Evolutionary conservation across 2,888 invertebrate genomes (phyloP).

Genomic region (Tinea pellionella): DNA sequence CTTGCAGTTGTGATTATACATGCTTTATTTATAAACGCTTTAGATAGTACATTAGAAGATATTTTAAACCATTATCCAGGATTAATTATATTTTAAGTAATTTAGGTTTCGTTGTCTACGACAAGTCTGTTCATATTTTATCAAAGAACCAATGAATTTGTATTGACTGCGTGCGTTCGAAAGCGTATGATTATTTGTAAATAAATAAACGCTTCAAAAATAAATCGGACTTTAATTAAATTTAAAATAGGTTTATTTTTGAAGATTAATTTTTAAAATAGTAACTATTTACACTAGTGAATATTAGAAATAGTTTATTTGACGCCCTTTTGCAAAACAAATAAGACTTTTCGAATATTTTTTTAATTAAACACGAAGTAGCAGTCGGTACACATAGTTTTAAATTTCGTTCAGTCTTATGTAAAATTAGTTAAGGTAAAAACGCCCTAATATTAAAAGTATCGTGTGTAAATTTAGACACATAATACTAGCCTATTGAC

Average conservation of each 20-base stretch:
- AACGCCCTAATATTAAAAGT: neutral
- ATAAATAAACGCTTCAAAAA: neutral
- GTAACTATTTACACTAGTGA: neutral
- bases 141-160: slow-evolving; percentile 45
- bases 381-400: neutral
- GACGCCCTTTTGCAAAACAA: neutral
- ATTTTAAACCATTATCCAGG: slow-evolving; percentile 23
- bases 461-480: neutral
- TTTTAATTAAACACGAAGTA: neutral
- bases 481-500: slow-evolving; percentile 59
- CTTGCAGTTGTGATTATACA: slow-evolving; percentile 64
- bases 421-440: neutral
- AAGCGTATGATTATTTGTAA: neutral
- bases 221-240: neutral
- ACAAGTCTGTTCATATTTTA: slow-evolving; percentile 41
- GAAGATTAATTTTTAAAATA: too few species aligned
- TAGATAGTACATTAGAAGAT: slow-evolving; percentile 56
- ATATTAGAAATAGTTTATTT: neutral
- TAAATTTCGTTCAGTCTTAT: slow-evolving; percentile 6
- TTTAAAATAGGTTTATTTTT: too few species aligned
- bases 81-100: neutral
- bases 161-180: slow-evolving; percentile 36
- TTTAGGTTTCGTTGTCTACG: neutral
- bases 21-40: slow-evolving; percentile 66
- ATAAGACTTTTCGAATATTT: neutral